Evolutionary conservation across 2,888 invertebrate species (phyloP), one percentile per base, ranked within the genome.

Genomic region (Sesia bembeciformis): DNA sequence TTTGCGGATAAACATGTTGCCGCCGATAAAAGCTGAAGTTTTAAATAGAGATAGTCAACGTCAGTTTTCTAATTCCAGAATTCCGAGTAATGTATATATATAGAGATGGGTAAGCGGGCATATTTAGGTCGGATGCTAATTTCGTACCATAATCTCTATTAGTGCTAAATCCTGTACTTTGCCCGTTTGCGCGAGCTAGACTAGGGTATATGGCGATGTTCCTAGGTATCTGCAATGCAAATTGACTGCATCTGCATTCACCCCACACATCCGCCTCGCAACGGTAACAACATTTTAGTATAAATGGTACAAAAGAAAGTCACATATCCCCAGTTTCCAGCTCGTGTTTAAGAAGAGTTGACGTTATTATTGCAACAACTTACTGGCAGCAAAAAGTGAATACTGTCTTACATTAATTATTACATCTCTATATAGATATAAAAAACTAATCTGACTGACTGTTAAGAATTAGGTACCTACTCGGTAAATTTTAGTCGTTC

Each of bases 201-300:
- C 60, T 62, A 58, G 61, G 60, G 62, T 68, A 73, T 74, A 74
- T 75, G 72, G 68, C 64, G 64, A 52, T 61, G 66, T 68, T 68
- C 60, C 54, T 64, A 59, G 67, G 60, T 68, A 83, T 83, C 75
- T 81, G 81, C 79, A 83, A 73, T 81, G 82, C 81, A 80, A 84
- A 84, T 83, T 63, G 54, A 61, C 56, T 67, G 62, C 73, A 74
- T 76, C 72, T 67, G 63, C 63, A 74, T 72, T 70, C 66, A 23
- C 2, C 58, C 59, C 62, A 66, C 66, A 46, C 46, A 23, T 8
- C 46, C 46, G 46, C 46, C n/a, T 46, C n/a, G 46, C 46, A 1
- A 7, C 8, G n/a, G 46, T 46, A 46, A 46, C 46, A 46, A 46
- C 46, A 46, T 46, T 46, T 46, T 23, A 63, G 8, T 46, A 23